A percentile compares a stretch with the other conserved stretches of the same genome.
Evolutionary conservation across 2,797 vertebrate species (phyloP).

Genomic region (Sebastes hubbsi): DNA sequence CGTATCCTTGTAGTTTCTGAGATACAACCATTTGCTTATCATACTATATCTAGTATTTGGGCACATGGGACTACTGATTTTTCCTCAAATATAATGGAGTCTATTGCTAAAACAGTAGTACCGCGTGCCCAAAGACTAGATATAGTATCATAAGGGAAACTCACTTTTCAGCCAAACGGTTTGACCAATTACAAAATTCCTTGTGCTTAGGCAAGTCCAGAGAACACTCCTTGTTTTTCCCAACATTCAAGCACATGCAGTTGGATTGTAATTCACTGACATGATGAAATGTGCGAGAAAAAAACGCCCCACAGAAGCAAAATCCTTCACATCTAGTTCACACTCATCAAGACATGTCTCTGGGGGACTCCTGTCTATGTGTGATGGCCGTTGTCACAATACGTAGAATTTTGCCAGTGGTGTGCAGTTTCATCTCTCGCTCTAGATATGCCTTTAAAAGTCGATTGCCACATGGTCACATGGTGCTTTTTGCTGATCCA

Average conservation of each 20-base stretch:
- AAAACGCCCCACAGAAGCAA: background rate
- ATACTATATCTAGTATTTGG: too few species aligned
- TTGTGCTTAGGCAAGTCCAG: background rate
- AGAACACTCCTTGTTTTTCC: background rate
- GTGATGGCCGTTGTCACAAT: constrained; percentile 35
- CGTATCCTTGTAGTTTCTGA: too few species aligned
- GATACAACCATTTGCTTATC: too few species aligned
- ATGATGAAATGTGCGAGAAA: constrained; percentile 29
- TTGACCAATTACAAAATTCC: too few species aligned
- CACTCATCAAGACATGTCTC: constrained; percentile 25
- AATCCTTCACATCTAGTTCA: constrained; percentile 40
- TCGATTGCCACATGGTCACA: constrained; percentile 1
- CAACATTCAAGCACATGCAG: background rate
- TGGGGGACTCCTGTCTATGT: constrained; percentile 21
- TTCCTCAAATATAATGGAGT: too few species aligned
- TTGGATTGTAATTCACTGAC: constrained; percentile 6
- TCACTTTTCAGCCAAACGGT: too few species aligned
- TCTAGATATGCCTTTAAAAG: constrained; percentile 40
- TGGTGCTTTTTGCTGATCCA: constrained; percentile 16
- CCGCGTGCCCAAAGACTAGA: too few species aligned
- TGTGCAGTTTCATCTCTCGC: constrained; percentile 32
- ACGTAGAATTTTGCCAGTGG: constrained; percentile 15
- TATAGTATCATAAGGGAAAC: too few species aligned
- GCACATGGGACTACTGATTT: too few species aligned
- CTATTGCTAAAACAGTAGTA: too few species aligned